Evolutionary conservation across 2,113 vertebrate species (phyloP).

Genomic region (Cyrtonyx montezumae): DNA sequence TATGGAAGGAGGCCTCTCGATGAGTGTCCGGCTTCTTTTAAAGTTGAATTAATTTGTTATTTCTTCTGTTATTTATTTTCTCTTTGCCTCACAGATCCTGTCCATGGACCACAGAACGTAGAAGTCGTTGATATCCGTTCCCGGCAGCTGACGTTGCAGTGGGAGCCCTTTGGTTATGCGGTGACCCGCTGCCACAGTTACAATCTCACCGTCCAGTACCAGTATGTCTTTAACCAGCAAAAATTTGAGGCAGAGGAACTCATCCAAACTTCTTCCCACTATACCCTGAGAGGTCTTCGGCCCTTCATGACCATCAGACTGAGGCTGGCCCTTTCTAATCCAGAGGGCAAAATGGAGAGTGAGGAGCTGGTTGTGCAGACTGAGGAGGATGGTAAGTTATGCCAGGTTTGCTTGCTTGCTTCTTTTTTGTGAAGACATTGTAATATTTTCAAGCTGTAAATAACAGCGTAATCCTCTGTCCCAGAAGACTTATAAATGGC

Average conservation of each 20-base stretch:
- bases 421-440: not conserved
- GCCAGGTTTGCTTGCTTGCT: not conserved
- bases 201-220: constrained; percentile 96
- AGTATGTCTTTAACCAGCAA: constrained; percentile 94
- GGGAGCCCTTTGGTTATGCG: constrained; percentile 94
- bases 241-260: constrained; percentile 91
- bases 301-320: constrained; percentile 93
- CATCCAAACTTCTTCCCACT: constrained; percentile 94
- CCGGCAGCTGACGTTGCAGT: constrained; percentile 94
- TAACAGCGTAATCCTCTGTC: not conserved
- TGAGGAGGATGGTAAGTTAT: constrained; percentile 89
- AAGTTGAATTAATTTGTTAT: not conserved
- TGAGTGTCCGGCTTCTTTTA: not conserved
- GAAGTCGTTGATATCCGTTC: constrained; percentile 95
- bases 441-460: not conserved
- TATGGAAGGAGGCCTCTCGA: fast-evolving
- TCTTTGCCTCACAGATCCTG: constrained; percentile 83
- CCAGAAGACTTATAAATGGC: not conserved
- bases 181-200: constrained; percentile 98
- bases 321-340: constrained; percentile 91
- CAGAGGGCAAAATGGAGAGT: constrained; percentile 94
- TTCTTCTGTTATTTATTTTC: not conserved
- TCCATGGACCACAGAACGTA: constrained; percentile 92
- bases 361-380: constrained; percentile 96
- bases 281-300: constrained; percentile 90